A percentile compares a stretch with the other conserved stretches of the same genome.
These are phyloP conservation scores for Hippolais icterina DNA, from an alignment of 2,113 vertebrate species.

Conservation along the genomic window DNA sequence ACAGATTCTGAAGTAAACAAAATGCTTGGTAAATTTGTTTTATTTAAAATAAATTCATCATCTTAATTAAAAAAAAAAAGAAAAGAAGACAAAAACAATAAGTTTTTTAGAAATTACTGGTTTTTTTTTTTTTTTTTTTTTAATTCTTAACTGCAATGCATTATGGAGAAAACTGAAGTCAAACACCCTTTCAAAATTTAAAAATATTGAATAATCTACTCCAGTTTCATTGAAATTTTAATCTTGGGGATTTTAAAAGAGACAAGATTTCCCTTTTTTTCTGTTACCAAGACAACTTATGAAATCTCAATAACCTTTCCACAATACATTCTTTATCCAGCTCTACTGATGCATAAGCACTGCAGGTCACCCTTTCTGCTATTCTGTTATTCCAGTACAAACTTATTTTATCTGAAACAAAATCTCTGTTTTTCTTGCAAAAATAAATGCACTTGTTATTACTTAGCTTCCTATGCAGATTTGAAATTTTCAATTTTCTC, in stretches of 20 bases:
- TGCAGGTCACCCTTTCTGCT: background rate
- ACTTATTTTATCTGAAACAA: background rate
- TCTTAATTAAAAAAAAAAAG: background rate
- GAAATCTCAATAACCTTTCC: background rate
- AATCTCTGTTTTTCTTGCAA: background rate
- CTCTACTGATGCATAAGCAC: background rate
- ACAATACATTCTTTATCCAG: background rate
- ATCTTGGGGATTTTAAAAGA: background rate
- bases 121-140: background rate
- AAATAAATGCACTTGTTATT: background rate
- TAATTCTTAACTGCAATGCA: background rate
- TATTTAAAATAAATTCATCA: background rate
- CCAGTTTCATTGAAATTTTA: background rate
- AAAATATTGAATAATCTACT: background rate
- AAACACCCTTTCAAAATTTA: background rate
- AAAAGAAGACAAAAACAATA: background rate
- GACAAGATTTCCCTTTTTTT: background rate
- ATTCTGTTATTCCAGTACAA: background rate
- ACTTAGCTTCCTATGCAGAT: background rate
- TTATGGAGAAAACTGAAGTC: background rate
- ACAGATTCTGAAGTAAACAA: background rate
- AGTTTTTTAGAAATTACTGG: background rate
- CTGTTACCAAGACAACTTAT: background rate
- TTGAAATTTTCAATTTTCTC: background rate
- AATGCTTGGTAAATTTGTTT: background rate